phyloP scores from a whole-genome alignment of 2,797 vertebrate species.

The Chiroxiphia lanceolata region DNA sequence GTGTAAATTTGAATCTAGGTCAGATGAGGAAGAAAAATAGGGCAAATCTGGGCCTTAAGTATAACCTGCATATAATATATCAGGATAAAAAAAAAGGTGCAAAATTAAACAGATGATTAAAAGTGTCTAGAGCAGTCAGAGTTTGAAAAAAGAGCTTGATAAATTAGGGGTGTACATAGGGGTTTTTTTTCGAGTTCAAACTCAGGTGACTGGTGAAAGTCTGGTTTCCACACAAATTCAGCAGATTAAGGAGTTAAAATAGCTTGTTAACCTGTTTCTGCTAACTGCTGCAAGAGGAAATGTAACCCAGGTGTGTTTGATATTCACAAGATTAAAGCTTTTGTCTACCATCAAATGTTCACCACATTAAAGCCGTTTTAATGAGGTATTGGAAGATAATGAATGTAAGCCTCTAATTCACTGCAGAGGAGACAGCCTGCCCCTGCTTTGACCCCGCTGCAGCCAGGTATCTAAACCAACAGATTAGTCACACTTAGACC shows the following conservation, averaged over 20 bases:
- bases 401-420: conserved; percentile 75
- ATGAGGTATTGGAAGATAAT: conserved; percentile 78
- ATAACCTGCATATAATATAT: conserved; percentile 73
- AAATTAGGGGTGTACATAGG: conserved; percentile 50
- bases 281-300: conserved; percentile 76
- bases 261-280: conserved; percentile 73
- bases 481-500: conserved; percentile 65
- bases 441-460: conserved; percentile 69
- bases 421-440: conserved; percentile 68
- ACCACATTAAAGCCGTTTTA: conserved; percentile 79
- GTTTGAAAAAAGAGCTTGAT: conserved; percentile 63
- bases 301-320: conserved; percentile 79
- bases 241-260: conserved; percentile 72
- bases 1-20: conserved; percentile 82
- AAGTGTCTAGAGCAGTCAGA: conserved; percentile 61
- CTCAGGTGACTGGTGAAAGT: conserved; percentile 56
- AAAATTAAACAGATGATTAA: conserved; percentile 76
- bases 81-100: conserved; percentile 54
- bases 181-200: conserved; percentile 28
- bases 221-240: conserved; percentile 61
- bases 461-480: conserved; percentile 74
- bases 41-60: conserved; percentile 69
- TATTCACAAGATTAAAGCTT: conserved; percentile 78
- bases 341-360: conserved; percentile 74
- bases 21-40: conserved; percentile 76